Base-by-base conservation (phyloP, 2,113 vertebrate genomes). In the Arenaria interpres region DNA sequence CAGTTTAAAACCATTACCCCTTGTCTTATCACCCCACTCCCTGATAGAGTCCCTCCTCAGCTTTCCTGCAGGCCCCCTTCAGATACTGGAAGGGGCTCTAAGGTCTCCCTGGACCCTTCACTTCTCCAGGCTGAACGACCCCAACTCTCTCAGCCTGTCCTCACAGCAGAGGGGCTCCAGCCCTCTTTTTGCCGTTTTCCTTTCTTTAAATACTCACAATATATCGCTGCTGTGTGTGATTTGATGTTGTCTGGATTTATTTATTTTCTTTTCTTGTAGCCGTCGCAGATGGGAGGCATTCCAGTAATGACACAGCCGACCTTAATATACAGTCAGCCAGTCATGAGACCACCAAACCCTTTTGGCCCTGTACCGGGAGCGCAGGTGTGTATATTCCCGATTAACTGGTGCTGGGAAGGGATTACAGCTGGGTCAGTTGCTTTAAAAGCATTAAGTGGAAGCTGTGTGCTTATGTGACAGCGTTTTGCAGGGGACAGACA, bases 301-400 rank as follows among this genome's bases (percentile, higher is more conserved):
- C 98, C 99, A 78, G 98, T 99, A 97, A 99, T 99, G 98, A 99
- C 98, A 30, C 99, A 99, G 89, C 99, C 99, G 97, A 98, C 99
- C 62, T 98, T 99, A 98, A 99, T 99, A 98, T 99, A 99, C 96
- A 98, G 97, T 62, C 99, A 99, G 93, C 99, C 99, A 85, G 98
- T 98, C 93, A 99, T 99, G 98, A 99, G 99, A 98, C 98, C 99
- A 82, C 98, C 99, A 93, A 99, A 99, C 95, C 99, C 99, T 57
- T 99, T 99, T 60, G 98, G 99, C 81, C 96, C 98, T 93, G 98
- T 98, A 95, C 98, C 99, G 13, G 99, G 99, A 97, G 98, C 99
- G 92, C 99, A 99, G 99, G 99, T 99, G 98, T 74, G 68, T 85
- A 80, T 59, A 10, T 68, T 45, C 12, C 56, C 10, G 56, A 39